phyloP scores from a whole-genome alignment of 2,888 invertebrate genomes.

The Creontiades dilutus region DNA sequence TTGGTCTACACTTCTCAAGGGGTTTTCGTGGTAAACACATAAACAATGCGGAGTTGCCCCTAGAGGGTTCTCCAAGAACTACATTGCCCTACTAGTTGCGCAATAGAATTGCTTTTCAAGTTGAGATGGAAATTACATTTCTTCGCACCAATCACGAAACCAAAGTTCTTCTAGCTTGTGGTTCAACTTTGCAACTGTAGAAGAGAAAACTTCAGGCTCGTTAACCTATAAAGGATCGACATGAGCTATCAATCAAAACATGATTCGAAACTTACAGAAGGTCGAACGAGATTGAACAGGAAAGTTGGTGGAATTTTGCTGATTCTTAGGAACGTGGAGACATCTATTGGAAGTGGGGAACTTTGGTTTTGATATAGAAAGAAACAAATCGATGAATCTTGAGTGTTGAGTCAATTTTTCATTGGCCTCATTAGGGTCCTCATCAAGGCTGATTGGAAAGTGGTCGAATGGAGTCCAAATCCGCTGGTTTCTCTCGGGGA shows the following conservation, averaged over 20 bases:
- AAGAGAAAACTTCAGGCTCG: background rate
- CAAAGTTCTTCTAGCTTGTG: no score
- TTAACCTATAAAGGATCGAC: background rate
- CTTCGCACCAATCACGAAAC: no score
- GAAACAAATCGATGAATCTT: background rate
- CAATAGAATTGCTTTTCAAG: no score
- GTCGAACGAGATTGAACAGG: background rate
- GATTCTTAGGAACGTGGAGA: background rate
- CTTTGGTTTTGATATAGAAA: background rate
- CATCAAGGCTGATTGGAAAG: conserved; percentile 34
- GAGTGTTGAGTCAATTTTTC: conserved; percentile 11
- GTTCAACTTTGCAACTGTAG: background rate
- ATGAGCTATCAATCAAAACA: conserved; percentile 5
- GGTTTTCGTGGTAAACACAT: no score
- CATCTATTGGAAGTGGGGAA: background rate
- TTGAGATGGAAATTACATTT: no score
- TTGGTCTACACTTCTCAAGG: no score
- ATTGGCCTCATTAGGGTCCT: background rate
- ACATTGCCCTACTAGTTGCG: no score
- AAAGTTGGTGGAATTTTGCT: background rate
- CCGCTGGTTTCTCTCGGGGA: background rate
- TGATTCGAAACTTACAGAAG: background rate
- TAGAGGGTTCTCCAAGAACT: no score
- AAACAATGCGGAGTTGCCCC: no score
- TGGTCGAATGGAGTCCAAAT: background rate